Percentiles rank a stretch among this genome's conserved stretches.
phyloP scores from a whole-genome alignment of 2,113 vertebrate species.

The Gulo gulo region DNA sequence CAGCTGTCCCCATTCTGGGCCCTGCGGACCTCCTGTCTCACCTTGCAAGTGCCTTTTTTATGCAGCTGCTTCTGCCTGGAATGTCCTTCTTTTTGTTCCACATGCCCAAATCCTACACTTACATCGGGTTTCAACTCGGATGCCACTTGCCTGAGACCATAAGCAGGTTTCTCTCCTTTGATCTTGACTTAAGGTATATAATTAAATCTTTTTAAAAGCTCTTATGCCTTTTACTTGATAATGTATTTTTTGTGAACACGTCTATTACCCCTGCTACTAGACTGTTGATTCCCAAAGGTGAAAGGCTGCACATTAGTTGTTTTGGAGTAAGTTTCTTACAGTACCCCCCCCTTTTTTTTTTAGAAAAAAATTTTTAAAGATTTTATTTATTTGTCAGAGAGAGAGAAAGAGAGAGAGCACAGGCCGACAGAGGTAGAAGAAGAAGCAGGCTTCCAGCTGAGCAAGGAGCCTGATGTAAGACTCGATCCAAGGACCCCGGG shows the following conservation, averaged over 20 bases:
- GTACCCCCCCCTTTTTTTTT: too few species aligned
- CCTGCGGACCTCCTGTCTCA: background rate
- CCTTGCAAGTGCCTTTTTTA: background rate
- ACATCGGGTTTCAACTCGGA: background rate
- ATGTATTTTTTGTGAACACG: background rate
- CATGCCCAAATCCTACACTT: background rate
- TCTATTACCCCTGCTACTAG: background rate
- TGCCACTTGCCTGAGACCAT: background rate
- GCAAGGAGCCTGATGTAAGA: too few species aligned
- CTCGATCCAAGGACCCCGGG: too few species aligned
- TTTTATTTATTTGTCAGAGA: too few species aligned
- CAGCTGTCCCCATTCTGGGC: background rate
- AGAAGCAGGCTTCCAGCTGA: too few species aligned
- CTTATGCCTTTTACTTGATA: background rate
- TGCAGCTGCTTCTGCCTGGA: background rate
- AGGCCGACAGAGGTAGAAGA: too few species aligned
- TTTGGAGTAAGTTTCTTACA: background rate
- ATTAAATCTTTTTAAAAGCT: background rate
- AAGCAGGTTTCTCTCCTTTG: background rate
- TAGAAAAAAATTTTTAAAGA: too few species aligned
- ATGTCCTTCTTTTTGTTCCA: background rate
- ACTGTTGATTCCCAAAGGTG: background rate
- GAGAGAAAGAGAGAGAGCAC: too few species aligned
- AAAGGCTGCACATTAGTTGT: background rate
- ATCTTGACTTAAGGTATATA: background rate